Evolutionary conservation across 2,888 invertebrate species (phyloP).

Genomic region (Leptogaster cylindrica): DNA sequence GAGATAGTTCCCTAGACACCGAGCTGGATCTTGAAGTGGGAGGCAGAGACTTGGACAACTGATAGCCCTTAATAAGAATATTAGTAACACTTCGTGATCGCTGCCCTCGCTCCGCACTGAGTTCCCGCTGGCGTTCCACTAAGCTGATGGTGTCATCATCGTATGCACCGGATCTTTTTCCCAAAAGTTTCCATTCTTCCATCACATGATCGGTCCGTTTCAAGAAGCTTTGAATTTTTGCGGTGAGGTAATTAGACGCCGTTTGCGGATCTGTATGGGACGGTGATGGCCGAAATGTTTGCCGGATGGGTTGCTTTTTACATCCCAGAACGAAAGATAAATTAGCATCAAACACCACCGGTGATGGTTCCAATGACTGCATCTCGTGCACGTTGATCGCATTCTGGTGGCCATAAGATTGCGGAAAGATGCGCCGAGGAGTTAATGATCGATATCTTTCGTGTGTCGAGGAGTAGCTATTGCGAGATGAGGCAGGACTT

Average conservation of each 20-base stretch:
- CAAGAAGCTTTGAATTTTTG: constrained; percentile 80
- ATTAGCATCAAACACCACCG: constrained; percentile 83
- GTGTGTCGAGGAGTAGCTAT: constrained; percentile 47
- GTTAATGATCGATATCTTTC: constrained; percentile 53
- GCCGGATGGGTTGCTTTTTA: constrained; percentile 72
- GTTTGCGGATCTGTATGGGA: constrained; percentile 79
- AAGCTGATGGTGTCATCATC: constrained; percentile 58
- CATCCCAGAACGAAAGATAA: constrained; percentile 79
- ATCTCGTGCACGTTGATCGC: constrained; percentile 67
- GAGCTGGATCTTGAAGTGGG: constrained; percentile 60
- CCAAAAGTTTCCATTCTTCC: constrained; percentile 82
- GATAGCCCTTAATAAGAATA: constrained; percentile 83
- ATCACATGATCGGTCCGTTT: constrained; percentile 85
- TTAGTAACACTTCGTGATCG: constrained; percentile 79
- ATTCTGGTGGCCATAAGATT: constrained; percentile 64
- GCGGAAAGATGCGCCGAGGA: constrained; percentile 74
- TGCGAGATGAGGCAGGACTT: constrained; percentile 62
- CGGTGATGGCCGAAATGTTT: constrained; percentile 73
- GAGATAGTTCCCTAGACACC: constrained; percentile 54
- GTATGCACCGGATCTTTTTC: constrained; percentile 65
- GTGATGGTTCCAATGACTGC: constrained; percentile 73
- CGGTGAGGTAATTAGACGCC: constrained; percentile 76
- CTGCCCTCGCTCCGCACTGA: constrained; percentile 54
- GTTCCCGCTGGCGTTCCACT: constrained; percentile 60
- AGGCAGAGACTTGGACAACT: constrained; percentile 65